Evolutionary conservation across 2,888 invertebrate genomes (phyloP), one percentile per base, ranked within the genome.

Genomic region (Cantharis lateralis): DNA sequence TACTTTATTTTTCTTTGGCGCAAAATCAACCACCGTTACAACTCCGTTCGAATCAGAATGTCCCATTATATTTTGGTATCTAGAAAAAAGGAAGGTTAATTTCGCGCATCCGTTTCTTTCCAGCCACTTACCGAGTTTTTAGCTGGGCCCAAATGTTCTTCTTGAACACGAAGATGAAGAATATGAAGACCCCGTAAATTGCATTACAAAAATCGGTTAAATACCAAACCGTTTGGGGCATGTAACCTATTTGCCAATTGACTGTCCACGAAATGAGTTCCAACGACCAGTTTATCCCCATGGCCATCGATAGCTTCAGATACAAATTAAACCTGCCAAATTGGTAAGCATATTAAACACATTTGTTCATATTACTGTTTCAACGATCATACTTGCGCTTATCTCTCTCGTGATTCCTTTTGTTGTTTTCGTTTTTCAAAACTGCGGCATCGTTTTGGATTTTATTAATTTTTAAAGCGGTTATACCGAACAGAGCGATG

Each of bases 201-300:
- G 93, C 91, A 83, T 94, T 94, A 83, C 92, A 91, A 16, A 92
- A 88, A 82, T 94, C 94, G 1, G 92, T 90, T 63, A 92, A 83
- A 80, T 90, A 90, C 92, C 93, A 94, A 61, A 92, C 83, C 75
- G 86, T 86, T 80, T 0, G 89, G 89, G 10, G 89, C 83, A 0
- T 89, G 89, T 62, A 64, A 11, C 81, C 10, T 64, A 82, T 76
- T 70, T 80, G 76, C 85, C 84, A 84, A 20, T 83, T 82, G 15
- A 92, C 91, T 3, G 91, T 78, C 90, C 93, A 95, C 62, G 95
- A 94, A 75, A 95, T 88, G 71, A 95, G 90, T 86, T 96, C 96
- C 88, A 93, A 92, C 0, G 92, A 90, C 96, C 96, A 96, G 84
- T 94, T 95, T 15, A 95, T 92, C 0, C 96, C 96, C 95, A 96